Percentiles rank a stretch among this genome's conserved stretches.
Evolutionary conservation across 2,888 invertebrate genomes (phyloP).

Genomic region (Andrena bucephala): DNA sequence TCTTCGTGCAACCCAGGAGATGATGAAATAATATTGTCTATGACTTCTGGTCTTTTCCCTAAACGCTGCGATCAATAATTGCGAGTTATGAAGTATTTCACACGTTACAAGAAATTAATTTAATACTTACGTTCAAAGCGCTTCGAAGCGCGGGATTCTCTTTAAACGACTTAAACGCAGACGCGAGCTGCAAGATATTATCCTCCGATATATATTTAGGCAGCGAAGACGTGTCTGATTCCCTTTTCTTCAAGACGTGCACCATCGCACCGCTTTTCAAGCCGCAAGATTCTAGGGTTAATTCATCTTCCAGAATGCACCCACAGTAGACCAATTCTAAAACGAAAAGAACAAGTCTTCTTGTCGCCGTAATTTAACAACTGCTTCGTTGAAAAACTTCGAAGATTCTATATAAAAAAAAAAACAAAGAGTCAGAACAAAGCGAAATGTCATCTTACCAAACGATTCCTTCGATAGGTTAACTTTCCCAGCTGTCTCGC

Average conservation of each 20-base stretch:
- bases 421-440: conserved; percentile 9
- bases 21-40: conserved; percentile 90
- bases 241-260: conserved; percentile 86
- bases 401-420: neutral
- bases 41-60: conserved; percentile 84
- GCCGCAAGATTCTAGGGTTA: conserved; percentile 88
- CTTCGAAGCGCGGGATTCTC: conserved; percentile 88
- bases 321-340: conserved; percentile 91
- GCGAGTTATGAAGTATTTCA: neutral
- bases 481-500: conserved; percentile 87
- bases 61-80: conserved; percentile 75
- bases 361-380: neutral
- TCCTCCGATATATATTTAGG: conserved; percentile 87
- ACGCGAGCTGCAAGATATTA: conserved; percentile 88
- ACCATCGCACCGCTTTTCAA: conserved; percentile 86
- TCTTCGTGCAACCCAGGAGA: conserved; percentile 90
- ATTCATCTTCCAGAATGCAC: conserved; percentile 88
- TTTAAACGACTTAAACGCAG: conserved; percentile 88
- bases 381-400: conserved; percentile 1
- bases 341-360: conserved; percentile 32
- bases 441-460: conserved; percentile 84
- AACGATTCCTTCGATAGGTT: conserved; percentile 87
- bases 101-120: neutral
- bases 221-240: conserved; percentile 81
- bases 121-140: conserved; percentile 88